Percentiles rank a stretch among this genome's conserved stretches.
phyloP scores from a whole-genome alignment of 2,113 vertebrate genomes.

The Elgaria multicarinata region DNA sequence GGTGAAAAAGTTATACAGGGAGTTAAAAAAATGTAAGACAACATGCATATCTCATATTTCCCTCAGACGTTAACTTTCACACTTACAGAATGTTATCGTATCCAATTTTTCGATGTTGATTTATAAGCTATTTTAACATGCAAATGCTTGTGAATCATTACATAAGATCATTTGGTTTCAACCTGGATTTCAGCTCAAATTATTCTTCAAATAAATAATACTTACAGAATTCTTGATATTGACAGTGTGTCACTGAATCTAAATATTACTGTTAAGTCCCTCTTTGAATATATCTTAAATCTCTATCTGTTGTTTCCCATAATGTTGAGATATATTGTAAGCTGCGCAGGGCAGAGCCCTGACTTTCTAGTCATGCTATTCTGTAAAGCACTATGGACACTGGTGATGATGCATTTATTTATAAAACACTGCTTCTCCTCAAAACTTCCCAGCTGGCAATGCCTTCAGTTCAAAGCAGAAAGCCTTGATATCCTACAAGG shows the following conservation, averaged over 20 bases:
- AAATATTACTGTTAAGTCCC: background rate
- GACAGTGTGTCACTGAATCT: background rate
- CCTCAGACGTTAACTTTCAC: background rate
- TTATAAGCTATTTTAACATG: background rate
- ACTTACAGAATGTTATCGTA: background rate
- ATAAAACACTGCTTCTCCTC: too few species aligned
- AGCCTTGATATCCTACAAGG: too few species aligned
- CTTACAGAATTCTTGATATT: background rate
- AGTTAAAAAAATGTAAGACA: background rate
- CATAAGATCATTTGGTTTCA: background rate
- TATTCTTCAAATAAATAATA: constrained; percentile 3
- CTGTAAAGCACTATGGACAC: background rate
- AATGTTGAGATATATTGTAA: background rate
- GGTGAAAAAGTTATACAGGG: background rate
- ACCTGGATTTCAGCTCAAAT: background rate
- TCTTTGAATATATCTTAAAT: background rate
- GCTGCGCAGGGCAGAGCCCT: background rate
- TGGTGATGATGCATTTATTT: too few species aligned
- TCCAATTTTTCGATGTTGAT: background rate
- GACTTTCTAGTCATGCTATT: background rate
- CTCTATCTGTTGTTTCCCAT: background rate
- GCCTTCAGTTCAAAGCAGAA: too few species aligned
- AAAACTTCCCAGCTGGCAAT: too few species aligned
- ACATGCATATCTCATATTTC: background rate
- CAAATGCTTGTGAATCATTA: background rate